Base-by-base conservation (phyloP, 1,140 invertebrate species). In the Homarus americanus region DNA sequence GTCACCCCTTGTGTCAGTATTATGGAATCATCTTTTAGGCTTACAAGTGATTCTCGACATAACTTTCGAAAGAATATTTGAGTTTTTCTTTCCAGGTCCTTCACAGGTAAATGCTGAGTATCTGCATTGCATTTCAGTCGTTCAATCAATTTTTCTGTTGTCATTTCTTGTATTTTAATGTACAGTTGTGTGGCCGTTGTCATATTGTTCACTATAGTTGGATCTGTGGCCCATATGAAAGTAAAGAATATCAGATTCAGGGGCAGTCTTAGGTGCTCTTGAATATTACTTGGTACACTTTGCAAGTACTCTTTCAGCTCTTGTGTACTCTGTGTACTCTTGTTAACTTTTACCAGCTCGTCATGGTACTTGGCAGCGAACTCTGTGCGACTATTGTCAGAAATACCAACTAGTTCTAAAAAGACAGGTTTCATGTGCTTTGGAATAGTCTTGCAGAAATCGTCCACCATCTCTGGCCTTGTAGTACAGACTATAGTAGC, bases 111-210 rank as follows among this genome's bases (percentile, higher is more conserved):
- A 34, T 34, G 32, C n/a, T 87, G 41, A 12, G 44, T 58, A 0
- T 36, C 10, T 0, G 34, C 49, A 24, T 76, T 34, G 15, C 20
- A 36, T 34, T 87, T 87, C 20, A 87, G 32, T 63, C 84, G 63
- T 34, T 78, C 44, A 2, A 76, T 10, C 28, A 87, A 28, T 28
- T 87, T 87, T n/a, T 87, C 84, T 24, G 24, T 44, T 0, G 32
- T 44, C 0, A 78, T 49, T 10, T 58, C 32, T 34, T 53, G 34
- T 28, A 78, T 87, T 49, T 87, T 41, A 1, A 20, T 53, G 44
- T 78, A 87, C 12, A 87, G 41, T 36, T 87, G 73, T 20, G 84
- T 76, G 7, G 84, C 84, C 78, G 84, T 76, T 58, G 84, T 78
- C 20, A 87, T 73, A 7, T 34, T 40, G 49, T 87, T 87, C 1